Evolutionary conservation across 2,797 vertebrate species (phyloP), one percentile per base, ranked within the genome.

Genomic region (Sciurus carolinensis): DNA sequence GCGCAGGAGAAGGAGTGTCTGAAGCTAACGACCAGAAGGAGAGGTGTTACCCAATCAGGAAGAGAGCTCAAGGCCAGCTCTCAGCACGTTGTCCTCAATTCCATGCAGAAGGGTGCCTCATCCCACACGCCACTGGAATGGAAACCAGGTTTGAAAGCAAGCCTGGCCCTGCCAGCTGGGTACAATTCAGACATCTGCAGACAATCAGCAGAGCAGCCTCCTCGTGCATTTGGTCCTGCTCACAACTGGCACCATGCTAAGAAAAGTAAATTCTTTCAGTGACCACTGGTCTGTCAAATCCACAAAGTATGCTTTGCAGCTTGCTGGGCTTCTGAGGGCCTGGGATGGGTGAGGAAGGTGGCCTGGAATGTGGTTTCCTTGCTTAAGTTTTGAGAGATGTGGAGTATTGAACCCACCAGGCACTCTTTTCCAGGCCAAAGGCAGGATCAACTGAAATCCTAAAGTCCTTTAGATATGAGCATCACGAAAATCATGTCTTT

Each of bases 141-240:
- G 30, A 98, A 97, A 95, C 0, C 90, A 98, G 80, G 91, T 93
- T 94, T 94, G 88, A 98, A 97, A 96, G 73, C 10, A 66, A 79
- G 88, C 10, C 0, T 2, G 24, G 24, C 39, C 62, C 94, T 88
- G 91, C 77, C 97, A 83, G 94, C 89, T 98, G 97, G 81, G 91
- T 72, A 87, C 71, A 30, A 39, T 88, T 96, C 98, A 98, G 97
- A 97, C 95, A 98, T 96, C 97, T 98, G 97, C 20, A 54, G 77
- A 42, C 96, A 94, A 98, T 97, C 93, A 62, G 59, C 93, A 62
- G 59, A 96, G 91, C 92, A 59, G 86, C 57, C 44, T 96, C 80
- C 80, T 44, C 24, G 15, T 75, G 72, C 73, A 24, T 76, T 86
- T 93, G 93, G 95, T 82, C 28, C 67, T 47, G 4, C 10, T 97